Evolutionary conservation across 2,797 vertebrate species (phyloP), one percentile per base, ranked within the genome.

Genomic region (Coccyzus lansbergi): DNA sequence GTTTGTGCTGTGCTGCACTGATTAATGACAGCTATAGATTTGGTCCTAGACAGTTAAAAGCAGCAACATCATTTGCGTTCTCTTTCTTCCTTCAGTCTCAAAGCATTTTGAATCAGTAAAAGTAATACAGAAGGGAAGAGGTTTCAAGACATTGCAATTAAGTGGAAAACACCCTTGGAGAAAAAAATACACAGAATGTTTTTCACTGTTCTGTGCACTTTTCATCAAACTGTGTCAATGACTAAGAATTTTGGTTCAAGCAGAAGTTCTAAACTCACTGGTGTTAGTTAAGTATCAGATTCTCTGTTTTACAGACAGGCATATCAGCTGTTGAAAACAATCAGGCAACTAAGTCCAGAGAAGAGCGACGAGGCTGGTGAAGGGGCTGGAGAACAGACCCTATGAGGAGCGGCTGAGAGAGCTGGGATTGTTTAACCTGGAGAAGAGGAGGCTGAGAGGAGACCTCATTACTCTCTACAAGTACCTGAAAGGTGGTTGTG

Each of bases 21-120:
- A 63, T 93, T 96, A 92, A 74, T 80, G 78, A 60, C 74, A 84
- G 52, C 64, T 92, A 51, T 84, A 53, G 92, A 44, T 93, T 76
- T 77, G 60, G 64, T 91, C 68, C 51, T 78, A 36, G 34, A 40
- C n/a, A 90, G 68, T 93, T 89, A 91, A 88, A 81, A 92, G 67
- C 63, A 76, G 17, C 29, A 40, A 19, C 82, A 46, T 67, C 38
- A 58, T 84, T 86, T 83, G 48, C n/a, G 34, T 90, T 91, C 22
- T 91, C 20, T 31, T 90, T 9, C 21, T 62, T 69, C 31, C 31
- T 68, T 25, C 69, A 86, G 44, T 92, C 58, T 59, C 62, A 75
- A 72, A 94, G 44, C 28, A 42, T 87, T 93, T 65, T 65, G 48
- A 51, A 83, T 89, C 20, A 25, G 76, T 93, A 72, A 79, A 93